These are phyloP conservation scores for Parnassius mnemosyne DNA, from an alignment of 2,888 invertebrate genomes.

Conservation along the genomic window DNA sequence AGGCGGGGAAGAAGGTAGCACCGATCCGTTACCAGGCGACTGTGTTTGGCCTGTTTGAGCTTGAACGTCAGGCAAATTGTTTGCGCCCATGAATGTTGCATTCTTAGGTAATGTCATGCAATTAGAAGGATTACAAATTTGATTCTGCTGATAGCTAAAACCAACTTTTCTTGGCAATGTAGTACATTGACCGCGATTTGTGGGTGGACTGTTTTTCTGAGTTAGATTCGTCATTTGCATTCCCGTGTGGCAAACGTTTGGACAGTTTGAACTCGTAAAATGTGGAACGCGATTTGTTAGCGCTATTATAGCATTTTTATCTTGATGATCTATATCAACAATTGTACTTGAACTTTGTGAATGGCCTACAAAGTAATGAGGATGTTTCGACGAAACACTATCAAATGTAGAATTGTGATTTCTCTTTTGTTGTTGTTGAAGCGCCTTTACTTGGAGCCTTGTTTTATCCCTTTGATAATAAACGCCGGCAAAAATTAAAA, in stretches of 20 bases:
- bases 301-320: constrained; percentile 76
- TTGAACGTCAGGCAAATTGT: constrained; percentile 74
- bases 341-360: constrained; percentile 91
- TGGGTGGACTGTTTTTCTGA: constrained; percentile 70
- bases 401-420: constrained; percentile 76
- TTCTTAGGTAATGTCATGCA: constrained; percentile 84
- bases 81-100: constrained; percentile 71
- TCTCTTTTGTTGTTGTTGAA: constrained; percentile 87
- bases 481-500: constrained; percentile 90
- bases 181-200: constrained; percentile 70
- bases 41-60: constrained; percentile 71
- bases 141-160: constrained; percentile 70
- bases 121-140: constrained; percentile 70
- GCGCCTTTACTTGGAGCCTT: constrained; percentile 86
- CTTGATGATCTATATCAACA: constrained; percentile 91
- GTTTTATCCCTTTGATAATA: constrained; percentile 91
- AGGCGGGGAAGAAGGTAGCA: constrained; percentile 66
- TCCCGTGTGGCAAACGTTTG: constrained; percentile 81
- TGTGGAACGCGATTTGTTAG: constrained; percentile 75
- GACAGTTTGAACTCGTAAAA: constrained; percentile 72
- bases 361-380: constrained; percentile 88
- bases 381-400: constrained; percentile 85
- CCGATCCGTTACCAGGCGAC: constrained; percentile 66
- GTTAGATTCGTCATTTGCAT: constrained; percentile 78
- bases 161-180: constrained; percentile 75